A percentile compares a stretch with the other conserved stretches of the same genome.
Evolutionary conservation across 2,888 invertebrate genomes (phyloP).

Genomic region (Myopa testacea): DNA sequence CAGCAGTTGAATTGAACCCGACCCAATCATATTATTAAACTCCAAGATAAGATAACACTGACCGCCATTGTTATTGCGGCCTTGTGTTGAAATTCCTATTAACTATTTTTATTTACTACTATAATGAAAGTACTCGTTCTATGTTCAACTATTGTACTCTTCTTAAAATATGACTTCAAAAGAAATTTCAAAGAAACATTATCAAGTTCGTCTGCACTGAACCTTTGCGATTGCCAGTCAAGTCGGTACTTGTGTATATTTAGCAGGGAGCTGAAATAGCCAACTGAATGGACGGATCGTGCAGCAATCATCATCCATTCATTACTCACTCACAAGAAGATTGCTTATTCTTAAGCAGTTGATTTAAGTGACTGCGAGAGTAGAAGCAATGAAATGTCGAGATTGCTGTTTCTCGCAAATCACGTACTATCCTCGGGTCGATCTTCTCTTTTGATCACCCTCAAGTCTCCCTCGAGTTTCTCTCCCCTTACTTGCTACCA

Average conservation of each 20-base stretch:
- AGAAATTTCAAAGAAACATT: background rate
- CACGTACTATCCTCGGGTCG: too few species aligned
- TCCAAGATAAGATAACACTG: conserved; percentile 21
- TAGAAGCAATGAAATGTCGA: too few species aligned
- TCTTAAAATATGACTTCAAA: background rate
- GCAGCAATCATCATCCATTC: background rate
- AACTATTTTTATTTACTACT: too few species aligned
- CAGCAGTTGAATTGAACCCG: background rate
- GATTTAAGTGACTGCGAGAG: background rate
- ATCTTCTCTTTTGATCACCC: too few species aligned
- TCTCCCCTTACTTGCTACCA: background rate
- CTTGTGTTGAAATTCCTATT: background rate
- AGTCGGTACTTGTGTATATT: background rate
- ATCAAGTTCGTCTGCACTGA: background rate
- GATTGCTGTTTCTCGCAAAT: too few species aligned
- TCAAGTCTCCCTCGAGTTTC: background rate
- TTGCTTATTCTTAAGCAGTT: background rate
- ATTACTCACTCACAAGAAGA: background rate
- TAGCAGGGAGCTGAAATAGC: background rate
- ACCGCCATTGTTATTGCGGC: background rate
- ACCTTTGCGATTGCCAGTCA: background rate
- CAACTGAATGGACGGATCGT: background rate
- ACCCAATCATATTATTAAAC: background rate
- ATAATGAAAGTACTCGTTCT: too few species aligned
- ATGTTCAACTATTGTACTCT: background rate